Evolutionary conservation across 2,113 vertebrate species (phyloP), one percentile per base, ranked within the genome.

Genomic region (Prunella himalayana): DNA sequence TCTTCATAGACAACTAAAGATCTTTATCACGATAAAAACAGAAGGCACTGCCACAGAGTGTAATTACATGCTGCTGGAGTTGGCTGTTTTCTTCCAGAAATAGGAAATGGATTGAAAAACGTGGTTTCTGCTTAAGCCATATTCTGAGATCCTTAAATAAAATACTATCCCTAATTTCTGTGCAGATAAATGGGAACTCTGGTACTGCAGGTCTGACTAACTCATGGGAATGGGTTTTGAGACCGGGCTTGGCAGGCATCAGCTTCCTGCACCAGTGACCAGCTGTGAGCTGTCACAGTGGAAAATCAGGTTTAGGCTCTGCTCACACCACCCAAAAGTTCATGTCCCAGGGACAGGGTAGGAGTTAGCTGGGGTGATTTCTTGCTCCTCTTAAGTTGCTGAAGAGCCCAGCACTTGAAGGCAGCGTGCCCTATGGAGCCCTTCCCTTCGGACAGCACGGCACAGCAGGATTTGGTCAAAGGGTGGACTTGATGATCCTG

Each of bases 51-150:
- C 93, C 85, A 88, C 8, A 49, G 90, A 95, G 83, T 76, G 91
- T 91, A 96, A 97, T 93, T 91, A 80, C 33, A 79, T 88, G 91
- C 84, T 97, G 75, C 94, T 97, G 73, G 35, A 77, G 72, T 75
- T 90, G 82, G 93, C 75, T n/a, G 14, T 54, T 88, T 73, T 82
- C 82, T 95, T 92, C 63, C 70, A 92, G 82, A 81, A 86, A 86
- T 89, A 84, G 81, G 91, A 89, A 95, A 51, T 14, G 21, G 45
- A 57, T 82, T 75, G 66, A 86, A 96, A 92, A 93, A 85, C 3
- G 50, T 30, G 31, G 54, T 54, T 94, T 63, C 79, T 95, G 54
- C 92, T 89, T 56, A 66, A 53, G 66, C 69, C 90, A 54, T 25
- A 27, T 44, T 80, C 82, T 1, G 39, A 86, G 35, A 21, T 88